Percentiles rank a stretch among this genome's conserved stretches.
phyloP scores from a whole-genome alignment of 2,888 invertebrate species.

The Octonoba sinensis region DNA sequence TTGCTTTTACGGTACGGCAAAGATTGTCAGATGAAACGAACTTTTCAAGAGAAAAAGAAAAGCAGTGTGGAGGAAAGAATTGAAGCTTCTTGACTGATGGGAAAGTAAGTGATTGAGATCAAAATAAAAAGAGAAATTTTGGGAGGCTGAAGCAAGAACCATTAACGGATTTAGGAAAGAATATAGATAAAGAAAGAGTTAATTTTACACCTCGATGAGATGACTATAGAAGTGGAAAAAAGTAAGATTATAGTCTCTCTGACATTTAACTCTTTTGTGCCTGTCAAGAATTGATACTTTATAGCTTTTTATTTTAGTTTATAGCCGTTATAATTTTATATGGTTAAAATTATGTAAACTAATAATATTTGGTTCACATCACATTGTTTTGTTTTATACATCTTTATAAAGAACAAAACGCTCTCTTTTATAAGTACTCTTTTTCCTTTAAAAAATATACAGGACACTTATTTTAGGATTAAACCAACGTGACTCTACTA shows the following conservation, averaged over 20 bases:
- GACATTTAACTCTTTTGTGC: not conserved
- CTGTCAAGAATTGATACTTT: too few relatives aligned
- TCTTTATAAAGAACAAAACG: too few relatives aligned
- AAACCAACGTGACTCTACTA: too few relatives aligned
- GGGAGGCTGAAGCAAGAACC: conserved; percentile 32
- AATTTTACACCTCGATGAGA: conserved; percentile 53
- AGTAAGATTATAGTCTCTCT: conserved; percentile 37
- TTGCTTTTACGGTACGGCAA: conserved; percentile 38
- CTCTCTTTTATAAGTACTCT: too few relatives aligned
- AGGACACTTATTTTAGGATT: too few relatives aligned
- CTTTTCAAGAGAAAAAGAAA: conserved; percentile 20
- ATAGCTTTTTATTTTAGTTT: too few relatives aligned
- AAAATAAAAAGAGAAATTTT: conserved; percentile 47
- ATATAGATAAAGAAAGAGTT: conserved; percentile 51
- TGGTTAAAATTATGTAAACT: too few relatives aligned
- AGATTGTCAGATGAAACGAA: conserved; percentile 35
- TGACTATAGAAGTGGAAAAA: conserved; percentile 24
- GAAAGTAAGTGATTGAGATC: conserved; percentile 42
- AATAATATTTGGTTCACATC: too few relatives aligned
- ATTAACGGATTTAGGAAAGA: conserved; percentile 53
- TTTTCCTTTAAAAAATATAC: too few relatives aligned
- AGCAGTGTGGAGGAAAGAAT: conserved; percentile 16
- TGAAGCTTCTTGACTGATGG: conserved; percentile 35
- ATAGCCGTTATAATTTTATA: too few relatives aligned
- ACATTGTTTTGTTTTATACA: too few relatives aligned